Percentiles rank a stretch among this genome's conserved stretches.
These are phyloP conservation scores for Ctenicera cuprea DNA, from an alignment of 2,888 invertebrate species.

Conservation along the genomic window DNA sequence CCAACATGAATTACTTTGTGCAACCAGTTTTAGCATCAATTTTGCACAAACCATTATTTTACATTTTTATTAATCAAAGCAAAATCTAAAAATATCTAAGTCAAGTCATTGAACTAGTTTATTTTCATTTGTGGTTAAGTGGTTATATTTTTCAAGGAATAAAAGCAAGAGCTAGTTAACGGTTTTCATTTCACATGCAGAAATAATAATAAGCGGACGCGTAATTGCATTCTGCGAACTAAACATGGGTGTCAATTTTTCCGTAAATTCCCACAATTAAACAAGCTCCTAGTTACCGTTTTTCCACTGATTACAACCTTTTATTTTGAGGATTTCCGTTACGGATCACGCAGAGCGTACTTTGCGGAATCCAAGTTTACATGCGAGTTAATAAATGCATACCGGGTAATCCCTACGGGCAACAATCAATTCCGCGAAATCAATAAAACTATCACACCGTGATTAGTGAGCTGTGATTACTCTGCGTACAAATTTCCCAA, in stretches of 20 bases:
- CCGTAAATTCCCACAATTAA: slow-evolving; percentile 15
- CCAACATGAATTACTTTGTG: no score
- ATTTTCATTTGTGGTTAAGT: no score
- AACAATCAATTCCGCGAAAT: slow-evolving; percentile 46
- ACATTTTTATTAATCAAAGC: no score
- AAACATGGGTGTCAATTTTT: not conserved
- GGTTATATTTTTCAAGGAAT: no score
- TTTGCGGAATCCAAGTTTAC: slow-evolving; percentile 3
- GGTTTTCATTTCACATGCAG: no score
- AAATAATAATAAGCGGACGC: no score
- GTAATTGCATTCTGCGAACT: not conserved
- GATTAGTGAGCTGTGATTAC: slow-evolving; percentile 50
- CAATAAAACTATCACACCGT: slow-evolving; percentile 52
- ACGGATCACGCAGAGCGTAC: slow-evolving; percentile 26
- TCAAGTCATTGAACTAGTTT: no score
- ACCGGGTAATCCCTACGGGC: slow-evolving; percentile 31
- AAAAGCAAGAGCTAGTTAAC: no score
- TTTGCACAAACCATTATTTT: no score
- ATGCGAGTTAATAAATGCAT: slow-evolving; percentile 31
- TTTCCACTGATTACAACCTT: slow-evolving; percentile 19
- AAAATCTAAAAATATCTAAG: no score
- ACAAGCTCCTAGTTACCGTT: slow-evolving; percentile 4
- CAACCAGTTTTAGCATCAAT: no score
- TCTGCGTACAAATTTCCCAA: slow-evolving; percentile 56
- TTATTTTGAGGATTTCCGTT: slow-evolving; percentile 17